Evolutionary conservation across 2,888 invertebrate species (phyloP).

Genomic region (Mystacides longicornis): DNA sequence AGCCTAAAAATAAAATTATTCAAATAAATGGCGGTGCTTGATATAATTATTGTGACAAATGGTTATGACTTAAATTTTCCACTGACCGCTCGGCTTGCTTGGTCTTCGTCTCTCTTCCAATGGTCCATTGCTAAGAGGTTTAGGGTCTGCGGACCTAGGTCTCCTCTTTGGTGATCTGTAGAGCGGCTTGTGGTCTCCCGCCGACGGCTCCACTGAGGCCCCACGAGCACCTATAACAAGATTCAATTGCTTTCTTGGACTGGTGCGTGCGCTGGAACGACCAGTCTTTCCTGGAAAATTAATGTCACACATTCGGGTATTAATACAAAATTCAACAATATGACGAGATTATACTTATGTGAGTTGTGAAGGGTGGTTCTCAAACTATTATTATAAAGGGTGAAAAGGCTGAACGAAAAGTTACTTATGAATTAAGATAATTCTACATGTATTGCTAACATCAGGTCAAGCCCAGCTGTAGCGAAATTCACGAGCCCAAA

Average conservation of each 20-base stretch:
- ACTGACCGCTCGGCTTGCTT: conserved; percentile 55
- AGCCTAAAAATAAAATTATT: neutral
- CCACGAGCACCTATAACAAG: conserved; percentile 31
- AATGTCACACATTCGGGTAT: neutral
- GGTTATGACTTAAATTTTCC: conserved; percentile 8
- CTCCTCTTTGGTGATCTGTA: conserved; percentile 74
- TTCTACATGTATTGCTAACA: too few species aligned
- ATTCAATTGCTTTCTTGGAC: conserved; percentile 23
- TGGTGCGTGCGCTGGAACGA: conserved; percentile 21
- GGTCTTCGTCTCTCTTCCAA: conserved; percentile 57
- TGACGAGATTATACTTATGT: too few species aligned
- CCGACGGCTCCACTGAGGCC: conserved; percentile 59
- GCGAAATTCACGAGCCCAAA: too few species aligned
- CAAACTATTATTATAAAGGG: too few species aligned
- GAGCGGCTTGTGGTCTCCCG: conserved; percentile 44
- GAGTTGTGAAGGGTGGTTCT: too few species aligned
- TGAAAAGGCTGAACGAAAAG: too few species aligned
- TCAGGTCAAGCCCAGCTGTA: too few species aligned
- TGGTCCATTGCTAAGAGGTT: conserved; percentile 36
- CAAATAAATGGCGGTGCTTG: neutral
- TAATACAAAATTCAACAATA: neutral
- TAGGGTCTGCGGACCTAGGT: conserved; percentile 56
- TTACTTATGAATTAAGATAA: too few species aligned
- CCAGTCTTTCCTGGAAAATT: conserved; percentile 25
- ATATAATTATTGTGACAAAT: neutral